Base-by-base conservation (phyloP, 2,888 invertebrate genomes). In the Macrosoma leucophasiata region DNA sequence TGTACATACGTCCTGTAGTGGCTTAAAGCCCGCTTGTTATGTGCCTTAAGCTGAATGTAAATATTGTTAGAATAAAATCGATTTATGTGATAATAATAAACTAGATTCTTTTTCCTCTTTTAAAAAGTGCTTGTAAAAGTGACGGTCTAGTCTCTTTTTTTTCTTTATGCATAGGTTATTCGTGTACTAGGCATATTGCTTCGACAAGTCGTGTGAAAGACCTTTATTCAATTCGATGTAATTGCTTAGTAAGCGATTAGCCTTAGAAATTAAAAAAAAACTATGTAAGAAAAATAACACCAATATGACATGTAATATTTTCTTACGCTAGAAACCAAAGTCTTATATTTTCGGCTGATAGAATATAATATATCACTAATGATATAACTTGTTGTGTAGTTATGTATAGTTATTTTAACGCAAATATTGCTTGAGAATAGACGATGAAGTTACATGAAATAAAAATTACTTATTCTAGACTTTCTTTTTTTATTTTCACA, bases 261-360 rank as follows among this genome's bases (percentile, higher is more conserved):
- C n/a, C n/a, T n/a, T n/a, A n/a, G n/a, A n/a, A n/a, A n/a, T 24
- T 22, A 10, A 11, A 15, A 15, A 29, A 20, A 10, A 13, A 15
- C 12, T 32, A 17, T 30, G 21, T 30, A 39, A 18, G 31, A 13
- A 33, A 28, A 36, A 39, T 32, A 32, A 48, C 50, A 43, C 41
- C 48, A 54, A 55, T 59, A 55, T 61, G 47, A 62, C 61, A 62
- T 59, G 58, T 55, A 53, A 46, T 44, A 41, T 32, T 48, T 52
- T 56, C 56, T 50, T 73, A 75, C 78, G 82, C 82, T 84, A 81
- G 72, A 66, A 70, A 84, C 82, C 82, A 84, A 84, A 84, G 82
- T 74, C 75, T 76, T 76, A 58, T 78, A 76, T 75, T 73, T 66
- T 71, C 62, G 76, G 76, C 72, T 69, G 69, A 73, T 70, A 68